Evolutionary conservation across 2,113 vertebrate species (phyloP), one percentile per base, ranked within the genome.

Genomic region (Ifrita kowaldi): DNA sequence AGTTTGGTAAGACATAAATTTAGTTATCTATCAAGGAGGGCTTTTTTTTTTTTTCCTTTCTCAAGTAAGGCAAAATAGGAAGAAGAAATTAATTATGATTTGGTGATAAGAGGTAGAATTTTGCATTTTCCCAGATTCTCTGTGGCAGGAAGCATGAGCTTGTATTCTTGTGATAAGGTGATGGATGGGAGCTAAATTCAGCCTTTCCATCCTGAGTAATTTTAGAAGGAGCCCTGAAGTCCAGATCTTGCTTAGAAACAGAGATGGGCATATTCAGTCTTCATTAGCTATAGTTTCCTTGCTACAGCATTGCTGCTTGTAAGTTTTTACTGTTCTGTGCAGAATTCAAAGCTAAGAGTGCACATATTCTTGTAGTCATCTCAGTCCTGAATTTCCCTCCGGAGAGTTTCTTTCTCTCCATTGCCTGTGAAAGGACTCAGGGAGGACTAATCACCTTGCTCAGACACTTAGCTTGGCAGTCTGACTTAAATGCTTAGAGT

Each of bases 1-100:
- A 97, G 96, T 97, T 97, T 97, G 95, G 92, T 95, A 87, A 88
- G 97, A 95, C 95, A 97, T 87, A 93, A 92, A 92, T 80, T 87
- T 93, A 97, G 91, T 89, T 93, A 84, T 84, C 93, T 96, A 71
- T 95, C 90, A 90, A 95, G 93, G 81, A 95, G 81, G 62, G 35
- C 33, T 70, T 77, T 59, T 7, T 30, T 52, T 52, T 71, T 75
- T 53, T 26, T 24, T 19, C 22, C 57, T 57, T 23, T 16, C 52
- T 49, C 33, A 20, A 88, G 74, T 65, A 67, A 95, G 68, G n/a
- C 56, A 82, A 87, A 89, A 89, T 84, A 94, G 87, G 75, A 90
- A 89, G 79, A 87, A 95, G 39, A 94, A 90, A 90, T 91, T 75
- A 78, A 64, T 60, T 85, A 74, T 74, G 60, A 82, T 75, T 63